These are phyloP conservation scores for Epirrita christyi DNA, from an alignment of 2,888 invertebrate genomes.

Conservation along the genomic window DNA sequence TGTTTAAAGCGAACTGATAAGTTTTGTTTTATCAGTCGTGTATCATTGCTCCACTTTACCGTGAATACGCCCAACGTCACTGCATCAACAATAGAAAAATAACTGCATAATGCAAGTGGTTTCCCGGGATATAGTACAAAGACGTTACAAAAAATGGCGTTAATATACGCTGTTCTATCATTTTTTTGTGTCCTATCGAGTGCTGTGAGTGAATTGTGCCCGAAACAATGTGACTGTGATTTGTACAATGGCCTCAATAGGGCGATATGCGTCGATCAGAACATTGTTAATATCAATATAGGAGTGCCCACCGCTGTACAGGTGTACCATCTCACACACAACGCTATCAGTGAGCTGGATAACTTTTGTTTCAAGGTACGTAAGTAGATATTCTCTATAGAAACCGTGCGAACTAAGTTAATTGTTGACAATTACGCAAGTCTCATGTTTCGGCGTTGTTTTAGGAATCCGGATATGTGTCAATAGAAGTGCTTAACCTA, in stretches of 20 bases:
- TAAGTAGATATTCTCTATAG: not conserved
- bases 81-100: conserved; percentile 43
- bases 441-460: conserved; percentile 27
- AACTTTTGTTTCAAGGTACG: conserved; percentile 84
- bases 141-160: conserved; percentile 59
- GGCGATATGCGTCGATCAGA: conserved; percentile 83
- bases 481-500: conserved; percentile 77
- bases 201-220: conserved; percentile 66
- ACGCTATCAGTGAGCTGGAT: conserved; percentile 86
- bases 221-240: conserved; percentile 84
- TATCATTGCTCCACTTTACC: conserved; percentile 68
- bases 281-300: conserved; percentile 83
- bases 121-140: conserved; percentile 14
- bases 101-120: conserved; percentile 60
- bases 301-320: conserved; percentile 85
- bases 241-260: conserved; percentile 75
- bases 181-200: conserved; percentile 39
- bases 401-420: not conserved
- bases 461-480: conserved; percentile 77
- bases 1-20: conserved; percentile 52
- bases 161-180: conserved; percentile 44
- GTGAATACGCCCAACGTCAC: conserved; percentile 53
- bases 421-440: not conserved
- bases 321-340: conserved; percentile 85
- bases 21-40: conserved; percentile 61